Evolutionary conservation across 2,888 invertebrate species (phyloP).

Genomic region (Ceriagrion tenellum): DNA sequence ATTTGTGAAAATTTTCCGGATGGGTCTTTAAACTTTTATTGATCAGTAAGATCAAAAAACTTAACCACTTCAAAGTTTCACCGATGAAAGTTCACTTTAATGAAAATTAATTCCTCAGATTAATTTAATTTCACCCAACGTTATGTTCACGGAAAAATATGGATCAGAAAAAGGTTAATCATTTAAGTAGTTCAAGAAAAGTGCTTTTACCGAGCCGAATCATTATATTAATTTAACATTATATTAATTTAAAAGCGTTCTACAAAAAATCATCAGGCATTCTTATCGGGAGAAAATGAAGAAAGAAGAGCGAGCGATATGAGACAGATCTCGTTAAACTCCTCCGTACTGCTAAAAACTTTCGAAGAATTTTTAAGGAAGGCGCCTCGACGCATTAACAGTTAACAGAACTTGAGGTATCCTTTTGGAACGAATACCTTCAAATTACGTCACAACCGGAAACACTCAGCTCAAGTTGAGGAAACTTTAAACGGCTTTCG

Average conservation of each 20-base stretch:
- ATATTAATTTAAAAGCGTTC: neutral
- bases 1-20: too few relatives aligned
- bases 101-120: too few relatives aligned
- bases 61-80: too few relatives aligned
- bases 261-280: neutral
- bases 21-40: too few relatives aligned
- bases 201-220: too few relatives aligned
- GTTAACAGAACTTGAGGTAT: neutral
- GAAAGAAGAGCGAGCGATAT: neutral
- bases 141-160: too few relatives aligned
- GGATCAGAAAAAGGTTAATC: neutral
- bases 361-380: neutral
- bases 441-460: slow-evolving; percentile 1
- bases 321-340: neutral
- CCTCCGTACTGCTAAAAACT: neutral
- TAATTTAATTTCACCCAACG: too few relatives aligned
- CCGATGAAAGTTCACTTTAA: too few relatives aligned
- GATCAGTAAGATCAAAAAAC: too few relatives aligned
- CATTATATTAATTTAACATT: neutral
- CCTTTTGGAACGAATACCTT: neutral
- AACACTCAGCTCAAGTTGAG: neutral
- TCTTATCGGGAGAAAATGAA: neutral
- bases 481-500: neutral
- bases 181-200: neutral
- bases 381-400: slow-evolving; percentile 16